Base-by-base conservation (phyloP, 30 jellyfish, hydroid and myxozoan genomes). In the Cassiopea andromeda region DNA sequence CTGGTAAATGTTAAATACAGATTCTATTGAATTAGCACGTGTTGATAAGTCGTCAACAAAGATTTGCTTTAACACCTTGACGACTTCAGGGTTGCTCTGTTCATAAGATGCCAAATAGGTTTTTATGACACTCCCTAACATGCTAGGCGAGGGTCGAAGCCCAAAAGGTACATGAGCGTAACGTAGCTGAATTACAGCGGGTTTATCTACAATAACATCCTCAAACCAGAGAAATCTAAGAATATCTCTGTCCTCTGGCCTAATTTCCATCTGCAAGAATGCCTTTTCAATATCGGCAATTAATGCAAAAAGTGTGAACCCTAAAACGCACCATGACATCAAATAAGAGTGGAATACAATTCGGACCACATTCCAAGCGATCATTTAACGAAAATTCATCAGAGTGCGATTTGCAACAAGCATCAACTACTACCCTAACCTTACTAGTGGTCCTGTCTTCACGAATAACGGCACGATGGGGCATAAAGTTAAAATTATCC, bases 321-420 rank as follows among this genome's bases (percentile, higher is more conserved):
- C 44, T 44, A 69, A 50, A 46, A 49, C 16, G 16, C 38, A 27
- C 38, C 38, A 27, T 27, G 38, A 27, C 38, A 27, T 27, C 38
- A 27, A 27, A 27, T 27, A 61, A 61, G 18, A 61, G 16, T 61
- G 73, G 73, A 14, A 61, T 61, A 61, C 16, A 27, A 27, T 61
- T 61, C 2, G 73, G 73, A 61, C 73, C 73, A 61, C 73, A 14
- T 61, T 61, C 73, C 18, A 61, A 61, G 18, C 73, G 73, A 61
- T 61, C 73, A 19, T 61, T 61, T 61, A 61, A 61, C 18, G 73
- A 61, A 17, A 61, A 61, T 61, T 61, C 73, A 61, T 61, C 73
- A 17, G 73, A 17, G 18, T 19, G 16, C 2, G 18, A 17, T 19
- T 61, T 61, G 2, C 18, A 61, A 61, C 73, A 14, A 17, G 73